phyloP scores from a whole-genome alignment of 2,797 vertebrate species.

The Anabacerthia variegaticeps region DNA sequence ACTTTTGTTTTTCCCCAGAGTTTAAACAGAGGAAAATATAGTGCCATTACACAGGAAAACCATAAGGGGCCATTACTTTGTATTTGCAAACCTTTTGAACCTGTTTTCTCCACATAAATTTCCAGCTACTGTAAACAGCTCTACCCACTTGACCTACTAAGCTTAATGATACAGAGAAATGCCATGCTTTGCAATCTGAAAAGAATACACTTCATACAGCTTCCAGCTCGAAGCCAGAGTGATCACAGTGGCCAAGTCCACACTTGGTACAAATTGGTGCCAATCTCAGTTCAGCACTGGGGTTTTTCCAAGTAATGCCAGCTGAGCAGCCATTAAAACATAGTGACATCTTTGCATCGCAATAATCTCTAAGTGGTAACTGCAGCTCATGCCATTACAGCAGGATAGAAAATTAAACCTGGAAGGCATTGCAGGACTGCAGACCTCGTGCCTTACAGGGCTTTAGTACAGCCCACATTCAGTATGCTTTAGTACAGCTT shows the following conservation, averaged over 20 bases:
- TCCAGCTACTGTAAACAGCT: neutral
- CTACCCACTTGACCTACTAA: neutral
- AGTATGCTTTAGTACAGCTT: neutral
- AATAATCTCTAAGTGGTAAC: neutral
- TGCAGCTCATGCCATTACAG: neutral
- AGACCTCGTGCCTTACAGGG: neutral
- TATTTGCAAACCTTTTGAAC: neutral
- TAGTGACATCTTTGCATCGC: neutral
- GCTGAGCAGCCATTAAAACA: neutral
- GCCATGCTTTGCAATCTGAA: neutral
- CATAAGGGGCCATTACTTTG: neutral
- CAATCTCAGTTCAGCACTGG: neutral
- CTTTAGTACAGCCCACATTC: neutral
- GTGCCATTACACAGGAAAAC: constrained; percentile 11
- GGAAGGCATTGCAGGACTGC: neutral
- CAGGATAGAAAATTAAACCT: neutral
- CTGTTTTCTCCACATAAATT: neutral
- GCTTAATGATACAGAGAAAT: neutral
- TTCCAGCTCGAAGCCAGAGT: neutral
- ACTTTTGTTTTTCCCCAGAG: neutral
- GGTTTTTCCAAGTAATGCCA: neutral
- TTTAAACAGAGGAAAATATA: neutral
- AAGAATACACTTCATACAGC: neutral
- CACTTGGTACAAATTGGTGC: neutral
- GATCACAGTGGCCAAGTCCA: neutral